phyloP scores from a whole-genome alignment of 2,113 vertebrate genomes.

The Oreochromis aureus region DNA sequence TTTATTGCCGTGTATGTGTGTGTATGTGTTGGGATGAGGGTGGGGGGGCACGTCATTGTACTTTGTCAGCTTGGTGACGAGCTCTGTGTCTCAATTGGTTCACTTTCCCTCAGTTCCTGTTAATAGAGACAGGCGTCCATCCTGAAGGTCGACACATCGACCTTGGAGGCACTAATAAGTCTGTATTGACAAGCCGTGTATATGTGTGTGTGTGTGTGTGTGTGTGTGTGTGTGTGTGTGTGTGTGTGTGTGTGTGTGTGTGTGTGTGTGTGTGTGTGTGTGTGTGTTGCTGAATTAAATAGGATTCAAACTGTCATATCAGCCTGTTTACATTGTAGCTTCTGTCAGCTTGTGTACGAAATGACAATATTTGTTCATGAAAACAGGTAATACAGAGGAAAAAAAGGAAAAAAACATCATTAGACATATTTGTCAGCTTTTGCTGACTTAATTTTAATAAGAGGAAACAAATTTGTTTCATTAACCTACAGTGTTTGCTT shows the following conservation, averaged over 20 bases:
- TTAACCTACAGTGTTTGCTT: background rate
- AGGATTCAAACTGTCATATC: background rate
- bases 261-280: background rate
- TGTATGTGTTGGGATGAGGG: background rate
- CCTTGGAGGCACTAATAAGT: slow-evolving; percentile 60
- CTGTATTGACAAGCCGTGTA: slow-evolving; percentile 18
- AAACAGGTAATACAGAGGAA: background rate
- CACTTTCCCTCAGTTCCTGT: slow-evolving; percentile 34
- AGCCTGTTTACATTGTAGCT: background rate
- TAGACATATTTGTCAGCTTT: background rate
- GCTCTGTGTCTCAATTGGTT: slow-evolving; percentile 46
- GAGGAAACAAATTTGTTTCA: background rate
- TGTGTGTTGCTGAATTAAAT: background rate
- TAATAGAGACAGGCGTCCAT: slow-evolving; percentile 54
- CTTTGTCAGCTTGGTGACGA: slow-evolving; percentile 40
- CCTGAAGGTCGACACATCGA: slow-evolving; percentile 48
- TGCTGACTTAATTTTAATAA: background rate
- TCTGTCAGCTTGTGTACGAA: background rate
- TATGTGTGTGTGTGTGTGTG: background rate
- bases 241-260: background rate
- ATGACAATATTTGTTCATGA: background rate
- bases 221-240: slow-evolving; percentile 8
- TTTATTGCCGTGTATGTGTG: slow-evolving; percentile 25
- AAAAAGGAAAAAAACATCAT: background rate
- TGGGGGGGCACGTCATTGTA: slow-evolving; percentile 20